Conservation (phyloP, 2,797 vertebrate species). For the Myotis pilosus region DNA sequence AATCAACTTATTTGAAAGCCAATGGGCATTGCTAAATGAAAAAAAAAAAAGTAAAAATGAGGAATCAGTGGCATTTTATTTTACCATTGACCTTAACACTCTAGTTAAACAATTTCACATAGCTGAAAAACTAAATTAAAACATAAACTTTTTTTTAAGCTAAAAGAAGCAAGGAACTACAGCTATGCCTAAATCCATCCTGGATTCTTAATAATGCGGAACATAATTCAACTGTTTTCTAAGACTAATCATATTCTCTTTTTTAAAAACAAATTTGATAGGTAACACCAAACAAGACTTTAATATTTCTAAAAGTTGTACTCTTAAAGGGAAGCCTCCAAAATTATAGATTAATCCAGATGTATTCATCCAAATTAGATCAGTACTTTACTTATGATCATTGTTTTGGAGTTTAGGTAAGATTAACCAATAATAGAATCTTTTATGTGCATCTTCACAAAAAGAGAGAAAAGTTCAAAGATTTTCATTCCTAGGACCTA, state of each 20-base stretch:
- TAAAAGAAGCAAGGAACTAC: conserved; percentile 35
- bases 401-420: not conserved
- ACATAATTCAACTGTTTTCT: conserved; percentile 38
- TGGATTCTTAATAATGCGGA: conserved; percentile 4
- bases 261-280: not conserved
- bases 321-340: not conserved
- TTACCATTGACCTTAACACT: conserved; percentile 62
- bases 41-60: conserved; percentile 65
- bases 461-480: not conserved
- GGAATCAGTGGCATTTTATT: conserved; percentile 69
- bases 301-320: conserved; percentile 29
- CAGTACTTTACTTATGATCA: not conserved
- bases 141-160: conserved; percentile 69
- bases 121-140: conserved; percentile 71
- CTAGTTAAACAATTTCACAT: conserved; percentile 69
- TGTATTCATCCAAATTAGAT: not conserved
- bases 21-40: conserved; percentile 62
- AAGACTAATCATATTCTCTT: not conserved
- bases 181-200: conserved; percentile 38
- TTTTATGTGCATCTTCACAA: not conserved
- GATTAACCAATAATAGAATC: not conserved
- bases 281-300: not conserved
- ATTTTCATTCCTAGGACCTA: not conserved
- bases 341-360: not conserved
- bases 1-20: conserved; percentile 64